These are phyloP conservation scores for Anhinga anhinga DNA, from an alignment of 2,113 vertebrate genomes.

Conservation along the genomic window DNA sequence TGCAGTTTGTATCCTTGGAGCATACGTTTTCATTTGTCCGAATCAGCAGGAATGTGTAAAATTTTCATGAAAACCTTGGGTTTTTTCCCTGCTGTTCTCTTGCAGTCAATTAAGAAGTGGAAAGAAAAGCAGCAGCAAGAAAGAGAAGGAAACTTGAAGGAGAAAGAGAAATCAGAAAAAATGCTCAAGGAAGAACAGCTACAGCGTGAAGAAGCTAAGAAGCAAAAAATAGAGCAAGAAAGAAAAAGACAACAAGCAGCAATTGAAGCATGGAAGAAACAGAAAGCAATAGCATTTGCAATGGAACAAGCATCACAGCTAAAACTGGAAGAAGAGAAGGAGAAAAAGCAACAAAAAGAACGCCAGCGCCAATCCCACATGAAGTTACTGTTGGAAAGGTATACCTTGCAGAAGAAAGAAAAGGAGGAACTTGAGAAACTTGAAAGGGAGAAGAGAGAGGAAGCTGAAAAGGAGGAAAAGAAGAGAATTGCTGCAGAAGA, in stretches of 20 bases:
- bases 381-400: conserved; percentile 76
- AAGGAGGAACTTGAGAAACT: conserved; percentile 73
- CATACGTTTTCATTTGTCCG: not conserved
- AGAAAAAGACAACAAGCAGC: conserved; percentile 67
- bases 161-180: conserved; percentile 71
- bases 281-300: conserved; percentile 72
- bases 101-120: conserved; percentile 88
- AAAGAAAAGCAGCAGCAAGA: conserved; percentile 78
- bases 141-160: conserved; percentile 69
- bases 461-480: conserved; percentile 74
- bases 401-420: conserved; percentile 75
- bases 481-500: conserved; percentile 70
- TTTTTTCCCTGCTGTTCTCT: not conserved
- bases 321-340: conserved; percentile 71
- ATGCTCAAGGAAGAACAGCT: conserved; percentile 15
- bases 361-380: conserved; percentile 71
- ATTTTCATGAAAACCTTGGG: not conserved
- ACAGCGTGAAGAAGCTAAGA: conserved; percentile 58
- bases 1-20: not conserved
- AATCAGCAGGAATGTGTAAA: not conserved
- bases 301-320: conserved; percentile 71
- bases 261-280: conserved; percentile 80
- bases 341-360: conserved; percentile 75
- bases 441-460: conserved; percentile 68
- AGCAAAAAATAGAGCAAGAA: conserved; percentile 74